Base-by-base conservation (phyloP, 2,113 vertebrate genomes). In the Plecturocebus donacophilus region DNA sequence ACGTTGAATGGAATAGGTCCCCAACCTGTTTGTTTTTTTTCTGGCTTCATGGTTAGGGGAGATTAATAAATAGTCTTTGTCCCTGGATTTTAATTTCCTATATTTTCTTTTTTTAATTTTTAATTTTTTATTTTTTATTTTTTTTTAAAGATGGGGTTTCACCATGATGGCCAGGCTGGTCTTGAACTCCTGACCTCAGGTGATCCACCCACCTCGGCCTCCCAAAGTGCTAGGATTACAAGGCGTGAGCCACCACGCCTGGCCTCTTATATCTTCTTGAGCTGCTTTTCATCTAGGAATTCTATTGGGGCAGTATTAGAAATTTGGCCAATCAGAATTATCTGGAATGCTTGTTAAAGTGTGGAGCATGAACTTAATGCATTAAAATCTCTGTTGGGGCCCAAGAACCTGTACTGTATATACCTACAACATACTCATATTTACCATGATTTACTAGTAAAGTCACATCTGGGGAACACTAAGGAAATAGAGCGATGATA, bases 51-150 rank as follows among this genome's bases (percentile, higher is more conserved):
- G 54, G 30, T 64, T 87, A 42, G 19, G 27, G 25, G 76, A 81
- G n/a, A 56, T 85, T 90, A 27, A 13, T 64, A 87, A 96, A 64
- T 80, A 52, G 49, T 94, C 40, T 77, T 96, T 97, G 64, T 76
- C 27, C 52, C 38, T 85, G 3, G 27, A 47, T 71, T 94, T 93
- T 91, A 86, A 42, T 91, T 94, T 87, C 49, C 87, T 87, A 42
- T 30, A 52, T 92, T 89, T 96, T 84, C 32, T 92, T 90, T n/a
- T n/a, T n/a, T n/a, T n/a, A n/a, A n/a, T n/a, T n/a, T n/a, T n/a
- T n/a, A n/a, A n/a, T n/a, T n/a, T n/a, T n/a, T 42, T 42, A 42
- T 42, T 42, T 42, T 42, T 42, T 42, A 42, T 42, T 42, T 42
- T 42, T 42, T 42, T 42, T 42, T 42, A 42, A 42, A 42, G 42